Percentiles rank a stretch among this genome's conserved stretches.
Evolutionary conservation across 2,797 vertebrate species (phyloP).

Genomic region (Synanceia verrucosa): DNA sequence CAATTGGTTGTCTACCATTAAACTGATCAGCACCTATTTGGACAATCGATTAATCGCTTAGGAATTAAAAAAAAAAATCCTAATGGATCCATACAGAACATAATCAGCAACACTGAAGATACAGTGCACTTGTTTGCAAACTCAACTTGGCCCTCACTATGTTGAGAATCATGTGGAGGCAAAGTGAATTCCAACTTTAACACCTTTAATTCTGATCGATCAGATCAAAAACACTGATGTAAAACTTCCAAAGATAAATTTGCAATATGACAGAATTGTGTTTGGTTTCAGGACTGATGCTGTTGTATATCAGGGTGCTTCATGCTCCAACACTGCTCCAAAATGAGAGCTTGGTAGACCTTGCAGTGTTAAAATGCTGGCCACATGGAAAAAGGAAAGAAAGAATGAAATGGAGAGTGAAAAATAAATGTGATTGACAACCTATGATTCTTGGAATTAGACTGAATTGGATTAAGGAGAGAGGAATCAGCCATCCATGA

Average conservation of each 20-base stretch:
- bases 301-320: neutral
- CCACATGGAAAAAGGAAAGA: constrained; percentile 15
- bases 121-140: no score
- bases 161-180: neutral
- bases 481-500: constrained; percentile 48
- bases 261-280: neutral
- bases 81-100: no score
- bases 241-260: neutral
- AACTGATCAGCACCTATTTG: no score
- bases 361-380: constrained; percentile 45
- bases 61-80: no score
- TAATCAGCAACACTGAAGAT: no score
- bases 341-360: neutral
- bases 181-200: neutral
- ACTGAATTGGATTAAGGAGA: constrained; percentile 65
- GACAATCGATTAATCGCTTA: no score
- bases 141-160: neutral
- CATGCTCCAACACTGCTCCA: neutral
- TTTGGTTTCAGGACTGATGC: neutral
- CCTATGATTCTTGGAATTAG: constrained; percentile 68
- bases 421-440: constrained; percentile 79
- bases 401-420: constrained; percentile 59
- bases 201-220: neutral
- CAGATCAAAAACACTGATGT: neutral
- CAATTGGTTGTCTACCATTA: no score